Conservation (phyloP, 35 echinoderm and acorn worm genomes). For the Hemicentrotus pulcherrimus region DNA sequence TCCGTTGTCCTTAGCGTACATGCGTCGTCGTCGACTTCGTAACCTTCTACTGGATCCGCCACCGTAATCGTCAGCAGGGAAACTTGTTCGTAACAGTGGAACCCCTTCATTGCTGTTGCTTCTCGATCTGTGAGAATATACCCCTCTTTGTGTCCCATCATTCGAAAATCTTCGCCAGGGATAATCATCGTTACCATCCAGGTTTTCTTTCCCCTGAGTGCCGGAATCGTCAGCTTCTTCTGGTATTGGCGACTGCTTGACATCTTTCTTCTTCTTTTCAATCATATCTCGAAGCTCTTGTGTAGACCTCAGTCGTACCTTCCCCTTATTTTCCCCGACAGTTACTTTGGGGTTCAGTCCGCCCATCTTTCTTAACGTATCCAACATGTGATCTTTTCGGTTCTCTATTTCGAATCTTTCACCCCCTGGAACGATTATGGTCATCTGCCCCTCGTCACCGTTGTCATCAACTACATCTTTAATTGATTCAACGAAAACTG, state of each 20-base stretch:
- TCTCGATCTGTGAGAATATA: not conserved
- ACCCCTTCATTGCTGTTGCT: not conserved
- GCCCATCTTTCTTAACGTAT: not conserved
- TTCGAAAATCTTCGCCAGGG: not conserved
- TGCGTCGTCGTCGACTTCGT: slow-evolving; percentile 14
- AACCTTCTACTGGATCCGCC: slow-evolving; percentile 8
- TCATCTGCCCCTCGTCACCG: not conserved
- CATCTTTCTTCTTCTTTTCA: slow-evolving; percentile 10
- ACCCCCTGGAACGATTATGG: not conserved
- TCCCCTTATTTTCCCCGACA: slow-evolving; percentile 41
- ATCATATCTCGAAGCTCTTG: slow-evolving; percentile 31
- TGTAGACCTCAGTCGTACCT: not conserved
- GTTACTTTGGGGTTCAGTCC: not conserved
- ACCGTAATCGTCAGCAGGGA: not conserved
- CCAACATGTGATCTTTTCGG: not conserved
- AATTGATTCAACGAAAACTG: not conserved
- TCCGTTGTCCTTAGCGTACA: not conserved
- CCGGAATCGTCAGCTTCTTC: not conserved
- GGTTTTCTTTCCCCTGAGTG: not conserved
- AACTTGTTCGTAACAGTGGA: not conserved
- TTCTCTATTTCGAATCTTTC: not conserved
- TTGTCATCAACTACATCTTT: not conserved
- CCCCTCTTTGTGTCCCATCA: not conserved
- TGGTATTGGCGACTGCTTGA: not conserved
- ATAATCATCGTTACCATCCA: not conserved